Evolutionary conservation across 2,888 invertebrate genomes (phyloP).

Genomic region (Pristionchus arcanus): DNA sequence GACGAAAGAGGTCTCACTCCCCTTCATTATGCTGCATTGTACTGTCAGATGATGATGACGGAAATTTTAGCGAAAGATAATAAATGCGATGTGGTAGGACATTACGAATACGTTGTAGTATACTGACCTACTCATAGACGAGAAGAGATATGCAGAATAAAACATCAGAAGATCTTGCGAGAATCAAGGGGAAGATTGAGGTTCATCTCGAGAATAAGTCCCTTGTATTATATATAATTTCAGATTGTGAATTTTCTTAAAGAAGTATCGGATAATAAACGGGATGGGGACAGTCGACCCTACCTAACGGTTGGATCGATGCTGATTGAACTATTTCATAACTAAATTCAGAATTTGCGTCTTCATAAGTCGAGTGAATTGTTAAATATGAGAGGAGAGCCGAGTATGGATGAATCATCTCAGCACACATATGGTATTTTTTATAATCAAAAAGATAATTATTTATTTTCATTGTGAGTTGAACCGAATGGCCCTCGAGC

Average conservation of each 20-base stretch:
- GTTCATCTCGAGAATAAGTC: neutral
- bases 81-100: conserved; percentile 11
- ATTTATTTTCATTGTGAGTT: neutral
- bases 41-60: conserved; percentile 18
- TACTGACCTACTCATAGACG: neutral
- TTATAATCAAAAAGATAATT: neutral
- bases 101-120: neutral
- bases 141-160: neutral
- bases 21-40: conserved; percentile 22
- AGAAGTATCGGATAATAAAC: neutral
- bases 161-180: conserved; percentile 18
- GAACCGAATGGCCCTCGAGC: neutral
- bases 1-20: conserved; percentile 25
- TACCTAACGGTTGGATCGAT: neutral
- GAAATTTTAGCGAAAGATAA: neutral
- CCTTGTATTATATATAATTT: neutral
- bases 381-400: neutral
- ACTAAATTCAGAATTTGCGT: neutral
- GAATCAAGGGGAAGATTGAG: neutral
- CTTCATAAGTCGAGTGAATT: conserved; percentile 11
- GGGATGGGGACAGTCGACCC: neutral
- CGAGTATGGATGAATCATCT: neutral
- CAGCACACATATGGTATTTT: conserved; percentile 20
- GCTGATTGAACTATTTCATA: neutral
- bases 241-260: conserved; percentile 22